A percentile compares a stretch with the other conserved stretches of the same genome.
Evolutionary conservation across 2,113 vertebrate genomes (phyloP).

Genomic region (Tichodroma muraria): DNA sequence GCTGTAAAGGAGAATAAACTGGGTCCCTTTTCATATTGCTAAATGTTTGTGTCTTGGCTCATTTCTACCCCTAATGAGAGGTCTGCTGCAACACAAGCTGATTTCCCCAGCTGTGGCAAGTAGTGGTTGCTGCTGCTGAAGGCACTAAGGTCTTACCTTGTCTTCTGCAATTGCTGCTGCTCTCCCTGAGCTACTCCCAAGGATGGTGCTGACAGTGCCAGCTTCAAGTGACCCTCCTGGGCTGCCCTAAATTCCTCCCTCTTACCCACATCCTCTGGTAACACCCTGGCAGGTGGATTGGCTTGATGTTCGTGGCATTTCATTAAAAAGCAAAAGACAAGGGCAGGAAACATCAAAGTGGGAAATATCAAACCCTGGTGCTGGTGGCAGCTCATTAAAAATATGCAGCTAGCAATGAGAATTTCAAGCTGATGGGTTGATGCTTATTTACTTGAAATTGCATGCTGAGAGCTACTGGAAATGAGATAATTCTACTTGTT

Average conservation of each 20-base stretch:
- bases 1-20: too few species aligned
- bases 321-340: background rate
- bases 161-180: background rate
- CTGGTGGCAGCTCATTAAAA: background rate
- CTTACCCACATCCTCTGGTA: accelerated
- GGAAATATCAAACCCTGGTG: background rate
- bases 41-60: too few species aligned
- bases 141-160: background rate
- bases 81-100: too few species aligned
- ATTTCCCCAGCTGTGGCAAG: background rate
- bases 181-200: background rate
- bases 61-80: too few species aligned
- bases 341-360: background rate
- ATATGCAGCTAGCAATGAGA: background rate
- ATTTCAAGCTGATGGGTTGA: background rate
- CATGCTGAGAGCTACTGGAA: background rate
- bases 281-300: background rate
- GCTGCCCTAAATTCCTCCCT: background rate
- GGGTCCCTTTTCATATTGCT: too few species aligned
- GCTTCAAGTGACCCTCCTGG: background rate
- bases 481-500: background rate
- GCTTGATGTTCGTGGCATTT: background rate
- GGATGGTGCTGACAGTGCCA: background rate
- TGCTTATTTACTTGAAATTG: background rate
- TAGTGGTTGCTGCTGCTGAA: background rate